Evolutionary conservation across 2,797 vertebrate species (phyloP), one percentile per base, ranked within the genome.

Genomic region (Eulemur mongoz): DNA sequence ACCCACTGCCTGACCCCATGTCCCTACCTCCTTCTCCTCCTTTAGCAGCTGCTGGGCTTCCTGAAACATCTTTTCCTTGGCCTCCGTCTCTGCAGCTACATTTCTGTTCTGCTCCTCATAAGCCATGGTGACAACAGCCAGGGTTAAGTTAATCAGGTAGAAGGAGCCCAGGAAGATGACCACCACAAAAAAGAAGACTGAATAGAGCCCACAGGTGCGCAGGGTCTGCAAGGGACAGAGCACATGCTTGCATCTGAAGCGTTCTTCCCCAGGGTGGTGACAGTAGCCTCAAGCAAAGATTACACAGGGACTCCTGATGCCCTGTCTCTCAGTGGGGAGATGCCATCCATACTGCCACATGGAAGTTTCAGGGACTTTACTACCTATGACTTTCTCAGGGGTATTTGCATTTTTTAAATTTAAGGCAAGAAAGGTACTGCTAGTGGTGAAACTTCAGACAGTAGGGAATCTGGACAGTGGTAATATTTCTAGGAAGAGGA

Each of bases 61-160:
- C 89, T 96, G 96, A 91, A 98, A 97, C 90, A 98, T 91, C 92
- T 98, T 98, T 76, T 98, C 98, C 75, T 98, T 99, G 96, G 98
- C 98, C 52, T 97, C 96, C 23, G 97, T 99, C 91, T 99, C 98
- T 14, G 98, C 98, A 87, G 85, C 93, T 7, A 98, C 98, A 0
- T 98, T 98, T 89, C 48, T 97, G 0, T 98, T 98, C 98, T 99
- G 98, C 57, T 99, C 98, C 59, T 99, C 98, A 7, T 99, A 99
- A 11, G 98, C 98, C 98, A 99, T 99, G 48, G 98, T 99, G 87
- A 99, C 99, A 1, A 99, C 99, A 20, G 99, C 99, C 98, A 99
- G 93, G 80, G 99, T 99, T 87, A 99, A 95, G 93, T 99, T 99
- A 91, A 99, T 98, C 84, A 99, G 97, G 87, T 99, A 99, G 98